phyloP scores from a whole-genome alignment of 2,113 vertebrate genomes.

The Callaeas wilsoni region DNA sequence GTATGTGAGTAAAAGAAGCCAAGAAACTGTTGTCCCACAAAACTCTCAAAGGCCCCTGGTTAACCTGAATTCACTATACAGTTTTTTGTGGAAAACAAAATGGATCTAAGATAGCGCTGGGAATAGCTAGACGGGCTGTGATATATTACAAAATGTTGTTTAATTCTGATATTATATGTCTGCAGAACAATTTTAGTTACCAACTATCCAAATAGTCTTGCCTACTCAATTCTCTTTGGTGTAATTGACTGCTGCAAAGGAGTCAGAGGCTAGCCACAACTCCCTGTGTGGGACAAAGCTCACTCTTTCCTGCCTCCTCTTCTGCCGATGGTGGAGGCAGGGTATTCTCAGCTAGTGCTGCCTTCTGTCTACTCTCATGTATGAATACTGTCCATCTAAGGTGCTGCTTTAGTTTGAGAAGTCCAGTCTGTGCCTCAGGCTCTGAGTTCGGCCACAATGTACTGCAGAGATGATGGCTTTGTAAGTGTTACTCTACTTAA shows the following conservation, averaged over 20 bases:
- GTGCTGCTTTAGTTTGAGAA: not conserved
- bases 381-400: not conserved
- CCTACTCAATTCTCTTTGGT: not conserved
- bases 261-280: not conserved
- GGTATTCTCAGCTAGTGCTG: not conserved
- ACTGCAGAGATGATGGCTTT: not conserved
- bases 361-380: not conserved
- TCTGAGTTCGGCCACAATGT: not conserved
- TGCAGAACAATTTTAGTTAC: not conserved
- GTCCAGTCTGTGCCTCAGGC: not conserved
- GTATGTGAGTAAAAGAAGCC: not conserved
- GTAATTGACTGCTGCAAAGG: not conserved
- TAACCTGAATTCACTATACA: not conserved
- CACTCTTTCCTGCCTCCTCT: not conserved
- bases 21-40: conserved; percentile 15
- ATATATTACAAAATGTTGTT: not conserved
- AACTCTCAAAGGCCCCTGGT: conserved; percentile 34
- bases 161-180: not conserved
- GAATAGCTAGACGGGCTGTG: not conserved
- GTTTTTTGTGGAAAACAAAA: conserved; percentile 17
- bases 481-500: not conserved
- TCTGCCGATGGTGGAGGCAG: not conserved
- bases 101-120: not conserved
- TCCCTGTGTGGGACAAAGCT: not conserved
- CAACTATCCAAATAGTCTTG: not conserved